Percentiles rank a stretch among this genome's conserved stretches.
Conservation (phyloP, 2,888 invertebrate genomes). For the Agriopis marginaria region DNA sequence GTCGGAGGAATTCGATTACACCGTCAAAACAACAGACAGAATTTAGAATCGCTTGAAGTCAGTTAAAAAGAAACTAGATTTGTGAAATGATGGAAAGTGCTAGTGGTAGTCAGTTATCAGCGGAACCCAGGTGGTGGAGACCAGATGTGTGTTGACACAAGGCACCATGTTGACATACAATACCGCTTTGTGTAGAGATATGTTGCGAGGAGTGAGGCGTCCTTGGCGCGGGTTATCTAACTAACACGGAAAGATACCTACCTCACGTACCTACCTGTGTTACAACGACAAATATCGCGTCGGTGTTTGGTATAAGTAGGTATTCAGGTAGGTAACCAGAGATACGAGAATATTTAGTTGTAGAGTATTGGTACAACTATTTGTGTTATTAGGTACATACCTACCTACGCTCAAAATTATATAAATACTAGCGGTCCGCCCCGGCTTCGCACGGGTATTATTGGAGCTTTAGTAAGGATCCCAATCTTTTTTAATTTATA, state of each 20-base stretch:
- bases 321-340: background rate
- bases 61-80: too few relatives aligned
- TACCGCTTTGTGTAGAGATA: background rate
- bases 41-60: too few relatives aligned
- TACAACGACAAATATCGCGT: background rate
- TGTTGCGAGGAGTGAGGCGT: background rate
- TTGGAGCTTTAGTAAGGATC: too few relatives aligned
- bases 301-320: background rate
- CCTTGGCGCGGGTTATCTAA: slow-evolving; percentile 6
- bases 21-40: too few relatives aligned
- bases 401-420: too few relatives aligned
- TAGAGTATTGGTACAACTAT: too few relatives aligned
- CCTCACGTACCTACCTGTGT: background rate
- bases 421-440: too few relatives aligned
- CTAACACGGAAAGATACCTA: slow-evolving; percentile 1
- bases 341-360: background rate
- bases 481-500: too few relatives aligned
- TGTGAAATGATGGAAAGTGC: too few relatives aligned
- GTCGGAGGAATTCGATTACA: too few relatives aligned
- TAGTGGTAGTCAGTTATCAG: background rate
- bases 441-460: too few relatives aligned
- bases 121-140: background rate
- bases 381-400: too few relatives aligned
- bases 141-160: background rate
- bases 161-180: background rate